Conservation (phyloP, 2,797 vertebrate species). For the Kryptolebias ocellatus region DNA sequence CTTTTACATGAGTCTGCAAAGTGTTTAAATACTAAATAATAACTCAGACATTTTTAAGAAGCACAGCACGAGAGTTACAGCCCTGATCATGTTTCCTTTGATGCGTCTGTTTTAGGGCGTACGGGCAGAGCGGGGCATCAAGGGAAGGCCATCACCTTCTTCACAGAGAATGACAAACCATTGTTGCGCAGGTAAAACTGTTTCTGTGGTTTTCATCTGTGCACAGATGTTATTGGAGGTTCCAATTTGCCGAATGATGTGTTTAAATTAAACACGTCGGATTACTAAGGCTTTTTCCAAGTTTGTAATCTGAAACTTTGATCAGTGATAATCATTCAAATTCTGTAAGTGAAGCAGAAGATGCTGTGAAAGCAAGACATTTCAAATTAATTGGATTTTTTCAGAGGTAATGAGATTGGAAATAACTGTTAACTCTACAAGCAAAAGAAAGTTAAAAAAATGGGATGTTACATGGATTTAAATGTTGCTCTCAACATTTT, state of each 20-base stretch:
- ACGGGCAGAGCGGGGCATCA: constrained; percentile 93
- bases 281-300: neutral
- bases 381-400: too few relatives aligned
- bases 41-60: too few relatives aligned
- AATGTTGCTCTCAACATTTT: too few relatives aligned
- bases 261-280: neutral
- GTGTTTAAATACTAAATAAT: neutral
- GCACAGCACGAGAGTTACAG: too few relatives aligned
- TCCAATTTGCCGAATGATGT: too few relatives aligned
- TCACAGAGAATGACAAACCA: constrained; percentile 96
- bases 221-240: too few relatives aligned
- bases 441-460: too few relatives aligned
- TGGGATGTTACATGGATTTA: too few relatives aligned
- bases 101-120: constrained; percentile 76
- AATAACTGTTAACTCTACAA: too few relatives aligned
- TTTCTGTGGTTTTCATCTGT: too few relatives aligned
- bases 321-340: neutral
- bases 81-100: neutral
- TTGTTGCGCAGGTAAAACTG: constrained; percentile 87
- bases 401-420: too few relatives aligned
- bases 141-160: constrained; percentile 93
- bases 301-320: neutral
- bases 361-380: too few relatives aligned
- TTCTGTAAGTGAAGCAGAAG: neutral
- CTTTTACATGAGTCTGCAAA: neutral